Percentiles rank a stretch among this genome's conserved stretches.
Evolutionary conservation across 2,888 invertebrate genomes (phyloP).

Genomic region (Ctena decussata): DNA sequence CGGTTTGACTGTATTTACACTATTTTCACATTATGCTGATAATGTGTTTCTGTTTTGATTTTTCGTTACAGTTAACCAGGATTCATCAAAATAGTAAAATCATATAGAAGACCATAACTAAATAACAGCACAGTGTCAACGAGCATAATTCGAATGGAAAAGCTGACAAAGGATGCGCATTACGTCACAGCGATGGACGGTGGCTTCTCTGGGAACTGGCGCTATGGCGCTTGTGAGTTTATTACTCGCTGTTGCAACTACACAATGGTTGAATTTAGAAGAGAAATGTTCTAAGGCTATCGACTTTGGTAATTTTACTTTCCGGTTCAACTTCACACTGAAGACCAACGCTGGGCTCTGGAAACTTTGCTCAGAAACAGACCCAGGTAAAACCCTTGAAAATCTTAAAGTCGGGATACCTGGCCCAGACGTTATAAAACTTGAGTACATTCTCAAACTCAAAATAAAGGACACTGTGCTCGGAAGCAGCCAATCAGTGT

Average conservation of each 20-base stretch:
- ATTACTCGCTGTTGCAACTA: constrained; percentile 76
- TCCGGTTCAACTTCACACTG: constrained; percentile 41
- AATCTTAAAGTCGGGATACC: too few relatives aligned
- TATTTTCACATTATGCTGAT: too few relatives aligned
- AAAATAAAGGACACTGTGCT: too few relatives aligned
- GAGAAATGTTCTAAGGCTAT: constrained; percentile 34
- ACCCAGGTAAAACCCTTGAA: constrained; percentile 1
- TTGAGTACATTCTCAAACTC: too few relatives aligned
- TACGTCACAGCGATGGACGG: constrained; percentile 55
- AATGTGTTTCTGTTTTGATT: too few relatives aligned
- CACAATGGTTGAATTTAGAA: constrained; percentile 75
- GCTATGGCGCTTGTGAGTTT: constrained; percentile 72
- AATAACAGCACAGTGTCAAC: not conserved
- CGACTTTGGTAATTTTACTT: constrained; percentile 11
- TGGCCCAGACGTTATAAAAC: too few relatives aligned
- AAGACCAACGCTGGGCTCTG: constrained; percentile 71
- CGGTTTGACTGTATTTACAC: too few relatives aligned
- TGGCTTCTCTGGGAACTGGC: constrained; percentile 73
- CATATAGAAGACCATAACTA: too few relatives aligned
- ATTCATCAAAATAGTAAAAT: too few relatives aligned
- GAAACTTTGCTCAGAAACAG: constrained; percentile 59
- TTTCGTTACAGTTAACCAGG: too few relatives aligned
- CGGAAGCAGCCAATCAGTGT: too few relatives aligned
- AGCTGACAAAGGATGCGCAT: constrained; percentile 34
- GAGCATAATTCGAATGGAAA: constrained; percentile 41